These are phyloP conservation scores for Aphelenchoides bicaudatus DNA, from an alignment of 2,888 invertebrate species.

Conservation along the genomic window DNA sequence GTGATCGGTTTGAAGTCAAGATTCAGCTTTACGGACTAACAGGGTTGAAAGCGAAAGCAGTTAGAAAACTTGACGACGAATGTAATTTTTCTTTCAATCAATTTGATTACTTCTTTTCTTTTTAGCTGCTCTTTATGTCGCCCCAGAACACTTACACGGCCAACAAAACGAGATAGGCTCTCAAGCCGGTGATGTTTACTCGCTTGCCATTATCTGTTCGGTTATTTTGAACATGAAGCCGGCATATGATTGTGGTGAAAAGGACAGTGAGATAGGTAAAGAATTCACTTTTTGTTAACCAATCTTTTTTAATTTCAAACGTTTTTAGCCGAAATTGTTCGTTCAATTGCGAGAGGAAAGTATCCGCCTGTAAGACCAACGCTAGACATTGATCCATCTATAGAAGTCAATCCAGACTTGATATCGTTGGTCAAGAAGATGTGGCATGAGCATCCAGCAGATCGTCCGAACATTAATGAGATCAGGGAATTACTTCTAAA, in stretches of 20 bases:
- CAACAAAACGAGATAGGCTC: constrained; percentile 16
- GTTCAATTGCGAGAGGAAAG: neutral
- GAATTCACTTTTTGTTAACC: too few species aligned
- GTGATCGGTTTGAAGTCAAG: constrained; percentile 42
- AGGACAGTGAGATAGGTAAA: neutral
- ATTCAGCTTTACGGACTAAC: constrained; percentile 23
- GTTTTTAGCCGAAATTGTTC: constrained; percentile 9
- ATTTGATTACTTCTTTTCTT: too few species aligned
- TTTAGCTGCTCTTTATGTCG: constrained; percentile 23
- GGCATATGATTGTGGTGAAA: constrained; percentile 12
- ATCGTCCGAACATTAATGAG: neutral
- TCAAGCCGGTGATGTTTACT: constrained; percentile 36
- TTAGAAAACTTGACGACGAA: neutral
- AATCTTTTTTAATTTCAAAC: too few species aligned
- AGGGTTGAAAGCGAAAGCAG: neutral
- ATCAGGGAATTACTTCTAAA: neutral
- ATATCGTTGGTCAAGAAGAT: too few species aligned
- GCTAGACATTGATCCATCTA: constrained; percentile 29
- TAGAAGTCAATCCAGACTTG: neutral
- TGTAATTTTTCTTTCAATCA: too few species aligned
- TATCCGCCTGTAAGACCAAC: constrained; percentile 18
- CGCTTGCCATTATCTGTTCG: constrained; percentile 43
- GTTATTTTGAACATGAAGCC: constrained; percentile 36
- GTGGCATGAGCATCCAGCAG: too few species aligned
- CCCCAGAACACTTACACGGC: constrained; percentile 32